Evolutionary conservation across 2,797 vertebrate genomes (phyloP), one percentile per base, ranked within the genome.

Genomic region (Tadarida brasiliensis): DNA sequence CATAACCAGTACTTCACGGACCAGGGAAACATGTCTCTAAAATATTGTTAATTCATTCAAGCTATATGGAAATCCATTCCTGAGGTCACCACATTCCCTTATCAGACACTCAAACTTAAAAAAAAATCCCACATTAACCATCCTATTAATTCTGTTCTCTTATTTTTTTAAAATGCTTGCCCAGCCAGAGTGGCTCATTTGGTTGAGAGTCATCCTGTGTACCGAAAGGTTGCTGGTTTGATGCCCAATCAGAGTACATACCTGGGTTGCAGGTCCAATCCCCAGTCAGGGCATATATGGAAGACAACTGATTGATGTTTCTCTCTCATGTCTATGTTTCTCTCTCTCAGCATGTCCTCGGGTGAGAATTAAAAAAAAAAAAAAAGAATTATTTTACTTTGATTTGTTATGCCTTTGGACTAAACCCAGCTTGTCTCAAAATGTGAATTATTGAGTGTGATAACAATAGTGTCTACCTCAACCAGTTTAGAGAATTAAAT

Each of bases 401-500:
- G 51, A 47, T 65, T 73, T 80, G 16, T 61, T 94, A 68, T 49
- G 67, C 22, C 61, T 90, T 87, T 95, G 35, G 12, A 33, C 33
- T 83, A 74, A 92, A 80, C 87, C 11, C 54, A 44, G 1, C 35
- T 80, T 87, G 44, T 87, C 57, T 73, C n/a, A 86, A 91, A 91
- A 82, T 84, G 8, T 90, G 14, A 93, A n/a, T 67, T 86, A 33
- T 28, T 83, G 11, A 2, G 16, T 22, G 11, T 54, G 33, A 78
- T 83, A 92, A 22, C 57, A 78, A 5, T 84, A 74, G n/a, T 68
- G 59, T 20, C 7, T 65, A 20, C 17, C 44, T 76, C 24, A 93
- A 15, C 44, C 77, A 93, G 61, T 76, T 71, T 33, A 61, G 65
- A 88, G 8, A 88, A 91, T 70, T 80, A 39, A 90, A 77, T 87